These are phyloP conservation scores for Poecilia gillii DNA, from an alignment of 2,797 vertebrate genomes.

Conservation along the genomic window DNA sequence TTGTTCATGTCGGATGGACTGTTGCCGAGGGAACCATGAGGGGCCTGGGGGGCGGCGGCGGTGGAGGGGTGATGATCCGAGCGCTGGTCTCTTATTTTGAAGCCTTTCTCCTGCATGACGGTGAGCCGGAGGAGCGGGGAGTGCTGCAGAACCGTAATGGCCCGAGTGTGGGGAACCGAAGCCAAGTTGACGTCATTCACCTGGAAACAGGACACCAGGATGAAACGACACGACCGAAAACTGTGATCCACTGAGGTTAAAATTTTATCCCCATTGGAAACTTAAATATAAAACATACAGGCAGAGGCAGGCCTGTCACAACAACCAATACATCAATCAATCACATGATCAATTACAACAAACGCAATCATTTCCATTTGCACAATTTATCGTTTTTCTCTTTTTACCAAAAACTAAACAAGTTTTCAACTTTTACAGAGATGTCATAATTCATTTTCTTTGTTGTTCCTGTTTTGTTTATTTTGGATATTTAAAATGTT, in stretches of 20 bases:
- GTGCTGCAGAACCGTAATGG: slow-evolving; percentile 84
- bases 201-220: slow-evolving; percentile 66
- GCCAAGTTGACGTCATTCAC: slow-evolving; percentile 91
- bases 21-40: slow-evolving; percentile 65
- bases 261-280: background rate
- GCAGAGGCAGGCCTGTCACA: background rate
- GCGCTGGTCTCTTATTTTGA: slow-evolving; percentile 79
- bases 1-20: slow-evolving; percentile 54
- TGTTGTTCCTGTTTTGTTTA: too few relatives aligned
- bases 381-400: too few relatives aligned
- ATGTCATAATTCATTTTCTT: too few relatives aligned
- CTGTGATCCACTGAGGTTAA: background rate
- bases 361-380: too few relatives aligned
- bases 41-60: slow-evolving; percentile 66
- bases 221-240: background rate
- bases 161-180: slow-evolving; percentile 86
- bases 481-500: too few relatives aligned
- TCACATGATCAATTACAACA: too few relatives aligned
- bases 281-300: background rate
- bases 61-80: slow-evolving; percentile 71
- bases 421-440: too few relatives aligned
- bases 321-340: too few relatives aligned
- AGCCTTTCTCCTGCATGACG: slow-evolving; percentile 94
- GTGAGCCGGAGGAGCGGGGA: slow-evolving; percentile 85
- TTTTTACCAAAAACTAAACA: too few relatives aligned